Base-by-base conservation (phyloP, 1,140 invertebrate genomes). In the Temnothorax longispinosus region DNA sequence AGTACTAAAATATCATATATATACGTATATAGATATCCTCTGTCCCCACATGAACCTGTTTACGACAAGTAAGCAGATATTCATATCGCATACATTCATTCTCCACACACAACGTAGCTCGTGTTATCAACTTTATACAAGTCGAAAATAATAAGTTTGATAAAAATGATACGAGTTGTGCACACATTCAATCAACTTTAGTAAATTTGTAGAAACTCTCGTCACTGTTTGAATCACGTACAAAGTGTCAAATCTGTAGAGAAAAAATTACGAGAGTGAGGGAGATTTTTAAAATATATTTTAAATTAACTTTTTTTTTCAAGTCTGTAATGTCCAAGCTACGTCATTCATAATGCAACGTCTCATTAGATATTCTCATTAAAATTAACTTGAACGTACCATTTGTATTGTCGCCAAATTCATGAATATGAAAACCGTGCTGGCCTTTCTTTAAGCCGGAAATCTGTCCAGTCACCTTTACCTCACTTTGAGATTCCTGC, bases 341-440 rank as follows among this genome's bases (percentile, higher is more conserved):
- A 71, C 27, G 27, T 27, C 27, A 27, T 27, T 27, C 27, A 27
- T 27, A 27, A 27, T 27, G 27, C 27, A 1, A 27, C 27, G 27
- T 56, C 2, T 47, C 47, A 11, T 47, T 69, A 2, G 27, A 35
- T 47, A 35, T 44, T 52, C 13, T 44, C 15, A 54, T 67, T 13
- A 67, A 5, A 47, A 54, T 11, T 58, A 6, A 67, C 0, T 21
- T 7, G 21, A 50, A 41, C 38, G 5, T 90, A 97, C 97, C 97
- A 94, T 99, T 99, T 54, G 98, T 99, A 88, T 98, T 98, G 94
- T 99, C 99, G 1, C 99, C 99, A 94, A 98, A 99, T 96, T 99
- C 98, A 93, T 99, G 99, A 75, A 99, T 97, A 94, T 99, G 99
- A 96, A 99, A 99, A 47, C 99, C 99, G 94, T 99, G 98, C 38